These are phyloP conservation scores for Bombus pascuorum DNA, from an alignment of 1,140 invertebrate species.

Conservation along the genomic window DNA sequence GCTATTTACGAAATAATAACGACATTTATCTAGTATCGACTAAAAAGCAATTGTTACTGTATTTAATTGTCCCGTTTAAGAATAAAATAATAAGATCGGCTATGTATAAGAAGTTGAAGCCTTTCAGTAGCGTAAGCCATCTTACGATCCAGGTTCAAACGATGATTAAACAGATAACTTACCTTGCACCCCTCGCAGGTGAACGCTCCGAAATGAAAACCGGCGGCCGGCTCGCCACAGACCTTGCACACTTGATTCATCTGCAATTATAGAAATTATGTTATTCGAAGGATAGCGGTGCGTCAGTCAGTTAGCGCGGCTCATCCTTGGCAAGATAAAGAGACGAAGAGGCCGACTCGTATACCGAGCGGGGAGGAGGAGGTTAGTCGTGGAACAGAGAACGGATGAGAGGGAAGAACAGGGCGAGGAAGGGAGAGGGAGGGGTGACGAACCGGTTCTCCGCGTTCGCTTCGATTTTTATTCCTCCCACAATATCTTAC, in stretches of 20 bases:
- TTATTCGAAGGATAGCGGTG: slow-evolving; percentile 61
- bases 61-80: too few species aligned
- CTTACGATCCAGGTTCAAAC: not conserved
- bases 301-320: slow-evolving; percentile 37
- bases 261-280: slow-evolving; percentile 82
- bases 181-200: slow-evolving; percentile 97
- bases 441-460: slow-evolving; percentile 66
- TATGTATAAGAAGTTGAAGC: too few species aligned
- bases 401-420: not conserved
- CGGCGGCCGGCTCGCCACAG: slow-evolving; percentile 92
- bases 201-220: slow-evolving; percentile 95
- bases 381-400: not conserved
- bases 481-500: slow-evolving; percentile 67
- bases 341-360: not conserved
- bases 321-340: slow-evolving; percentile 61
- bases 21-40: too few species aligned
- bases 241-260: slow-evolving; percentile 93
- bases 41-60: too few species aligned
- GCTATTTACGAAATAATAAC: too few species aligned
- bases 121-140: not conserved
- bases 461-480: slow-evolving; percentile 67
- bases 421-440: not conserved
- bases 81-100: too few species aligned
- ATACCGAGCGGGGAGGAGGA: not conserved
- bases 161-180: slow-evolving; percentile 63